Base-by-base conservation (phyloP, 2,888 invertebrate genomes). In the Meloe dianella region DNA sequence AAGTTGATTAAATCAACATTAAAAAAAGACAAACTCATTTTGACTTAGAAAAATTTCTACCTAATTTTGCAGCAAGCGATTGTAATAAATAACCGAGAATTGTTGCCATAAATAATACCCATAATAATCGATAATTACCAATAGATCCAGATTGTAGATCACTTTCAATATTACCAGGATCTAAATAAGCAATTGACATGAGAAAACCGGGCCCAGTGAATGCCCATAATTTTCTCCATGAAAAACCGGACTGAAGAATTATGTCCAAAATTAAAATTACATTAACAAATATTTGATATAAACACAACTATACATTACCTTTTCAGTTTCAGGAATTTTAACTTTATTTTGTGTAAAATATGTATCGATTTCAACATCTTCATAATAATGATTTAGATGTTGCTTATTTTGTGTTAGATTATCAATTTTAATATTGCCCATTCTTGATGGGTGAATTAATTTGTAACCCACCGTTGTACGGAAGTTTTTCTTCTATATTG, bases 161-260 rank as follows among this genome's bases (percentile, higher is more conserved):
- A 56, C 94, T 94, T 85, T 96, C 95, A 74, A 96, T 94, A 81
- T 96, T 96, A 66, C 96, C 95, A 14, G 95, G 95, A 85, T 96
- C 95, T 65, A 96, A 84, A 83, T 95, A 96, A 14, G 95, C 95
- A 78, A 96, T 95, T 74, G 94, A 94, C 95, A 96, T 96, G 63
- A 96, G 85, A 83, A 95, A 95, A 32, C 95, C 95, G 14, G 96
- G 96, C 5, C 96, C 96, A 0, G 94, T 94, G 81, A 95, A 96
- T 22, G 94, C 93, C 95, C 94, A 95, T 84, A 96, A 84, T 85
- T 94, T 95, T 64, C 90, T 87, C 81, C 92, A 94, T 82, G 93
- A 94, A 82, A 96, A 95, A 57, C 84, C 80, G 14, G 81, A 75
- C 91, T 91, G 78, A 61, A 83, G 1, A 8, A n/a, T n/a, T n/a